A percentile compares a stretch with the other conserved stretches of the same genome.
phyloP scores from a whole-genome alignment of 2,797 vertebrate genomes.

The Tachyglossus aculeatus region DNA sequence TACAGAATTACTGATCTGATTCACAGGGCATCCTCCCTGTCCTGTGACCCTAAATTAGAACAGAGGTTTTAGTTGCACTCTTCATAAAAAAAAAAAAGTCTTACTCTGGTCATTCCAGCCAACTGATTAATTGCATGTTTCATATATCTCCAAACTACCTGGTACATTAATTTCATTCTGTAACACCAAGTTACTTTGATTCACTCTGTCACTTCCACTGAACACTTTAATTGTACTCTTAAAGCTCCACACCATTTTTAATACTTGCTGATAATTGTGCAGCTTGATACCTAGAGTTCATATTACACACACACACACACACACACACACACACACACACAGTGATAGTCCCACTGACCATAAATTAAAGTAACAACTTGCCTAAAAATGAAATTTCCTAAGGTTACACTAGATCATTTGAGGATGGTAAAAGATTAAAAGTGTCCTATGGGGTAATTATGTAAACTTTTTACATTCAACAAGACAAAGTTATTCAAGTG shows the following conservation, averaged over 20 bases:
- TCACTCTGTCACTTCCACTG: conserved; percentile 74
- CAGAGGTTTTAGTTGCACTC: conserved; percentile 59
- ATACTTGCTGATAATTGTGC: conserved; percentile 47
- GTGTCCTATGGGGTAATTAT: background rate
- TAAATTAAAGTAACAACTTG: conserved; percentile 10
- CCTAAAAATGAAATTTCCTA: background rate
- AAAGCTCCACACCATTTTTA: conserved; percentile 53
- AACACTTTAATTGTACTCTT: conserved; percentile 70
- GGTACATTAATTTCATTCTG: conserved; percentile 75
- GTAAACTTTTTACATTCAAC: background rate
- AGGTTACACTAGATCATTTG: background rate
- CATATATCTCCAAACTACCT: conserved; percentile 68
- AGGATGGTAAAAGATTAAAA: background rate
- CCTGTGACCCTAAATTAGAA: conserved; percentile 36
- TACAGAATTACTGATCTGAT: background rate
- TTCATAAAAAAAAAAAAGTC: conserved; percentile 45
- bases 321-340: background rate
- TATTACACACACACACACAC: too few relatives aligned
- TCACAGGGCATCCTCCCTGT: background rate
- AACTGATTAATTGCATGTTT: conserved; percentile 78
- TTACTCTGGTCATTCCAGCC: conserved; percentile 58
- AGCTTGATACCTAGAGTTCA: conserved; percentile 20
- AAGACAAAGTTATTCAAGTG: conserved; percentile 10
- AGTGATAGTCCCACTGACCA: background rate
- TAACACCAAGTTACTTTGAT: conserved; percentile 71